Evolutionary conservation across 2,888 invertebrate genomes (phyloP).

Genomic region (Metalampra italica): DNA sequence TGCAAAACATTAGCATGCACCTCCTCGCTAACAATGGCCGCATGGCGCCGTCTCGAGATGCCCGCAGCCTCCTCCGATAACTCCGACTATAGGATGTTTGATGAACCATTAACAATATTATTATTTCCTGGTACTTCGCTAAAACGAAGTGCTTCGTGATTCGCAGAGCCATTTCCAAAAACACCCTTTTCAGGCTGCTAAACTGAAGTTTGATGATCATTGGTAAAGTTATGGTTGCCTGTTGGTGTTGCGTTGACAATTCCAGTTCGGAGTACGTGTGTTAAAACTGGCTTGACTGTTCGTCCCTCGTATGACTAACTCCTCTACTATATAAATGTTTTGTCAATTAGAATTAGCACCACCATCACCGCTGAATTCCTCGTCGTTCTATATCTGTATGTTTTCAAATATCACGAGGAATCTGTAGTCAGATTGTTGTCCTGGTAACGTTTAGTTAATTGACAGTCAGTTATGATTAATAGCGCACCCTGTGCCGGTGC

Average conservation of each 20-base stretch:
- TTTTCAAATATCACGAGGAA: no score
- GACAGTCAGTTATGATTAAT: neutral
- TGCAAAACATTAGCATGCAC: slow-evolving; percentile 13
- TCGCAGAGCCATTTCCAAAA: neutral
- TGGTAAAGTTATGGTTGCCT: no score
- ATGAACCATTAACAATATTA: slow-evolving; percentile 7
- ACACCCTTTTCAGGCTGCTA: neutral
- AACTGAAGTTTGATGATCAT: no score
- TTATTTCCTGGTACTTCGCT: neutral
- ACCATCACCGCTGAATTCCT: no score
- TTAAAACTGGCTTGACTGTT: no score
- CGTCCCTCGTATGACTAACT: no score
- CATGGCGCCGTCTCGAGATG: slow-evolving; percentile 35
- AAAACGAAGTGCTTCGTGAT: neutral
- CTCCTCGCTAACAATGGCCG: slow-evolving; percentile 31
- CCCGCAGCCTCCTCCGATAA: slow-evolving; percentile 42
- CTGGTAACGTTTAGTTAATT: neutral
- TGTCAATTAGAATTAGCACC: no score
- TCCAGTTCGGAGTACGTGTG: no score
- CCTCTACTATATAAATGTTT: no score
- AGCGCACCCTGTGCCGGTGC: slow-evolving; percentile 44
- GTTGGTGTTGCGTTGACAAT: no score
- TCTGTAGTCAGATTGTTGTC: no score
- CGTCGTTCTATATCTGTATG: no score
- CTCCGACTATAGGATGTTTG: slow-evolving; percentile 8